Evolutionary conservation across 2,888 invertebrate species (phyloP).

Genomic region (Sphaerophoria rueppellii): DNA sequence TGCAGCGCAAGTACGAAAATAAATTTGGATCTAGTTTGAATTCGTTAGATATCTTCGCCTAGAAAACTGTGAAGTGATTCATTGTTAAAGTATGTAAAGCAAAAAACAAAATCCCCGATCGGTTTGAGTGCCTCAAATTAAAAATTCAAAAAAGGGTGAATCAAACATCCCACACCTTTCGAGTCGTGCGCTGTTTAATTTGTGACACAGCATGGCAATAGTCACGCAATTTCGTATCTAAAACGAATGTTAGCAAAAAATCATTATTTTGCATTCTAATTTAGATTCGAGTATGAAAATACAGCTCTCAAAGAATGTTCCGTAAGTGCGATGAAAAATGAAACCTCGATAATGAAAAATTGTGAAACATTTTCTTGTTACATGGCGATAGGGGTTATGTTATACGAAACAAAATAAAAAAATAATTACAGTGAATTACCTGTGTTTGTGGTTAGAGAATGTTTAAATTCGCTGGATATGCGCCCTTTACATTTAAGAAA

Average conservation of each 20-base stretch:
- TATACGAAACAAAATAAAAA: background rate
- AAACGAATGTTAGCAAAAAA: slow-evolving; percentile 21
- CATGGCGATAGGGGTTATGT: slow-evolving; percentile 35
- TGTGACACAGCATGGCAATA: slow-evolving; percentile 28
- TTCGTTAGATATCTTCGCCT: background rate
- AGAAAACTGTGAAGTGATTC: slow-evolving; percentile 40
- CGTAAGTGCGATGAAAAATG: background rate
- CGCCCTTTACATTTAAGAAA: background rate
- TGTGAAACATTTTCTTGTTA: slow-evolving; percentile 33
- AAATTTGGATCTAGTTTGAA: background rate
- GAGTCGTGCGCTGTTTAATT: slow-evolving; percentile 19
- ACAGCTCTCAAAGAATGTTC: background rate
- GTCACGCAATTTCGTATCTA: slow-evolving; percentile 60
- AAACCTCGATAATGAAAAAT: slow-evolving; percentile 57
- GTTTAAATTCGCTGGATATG: slow-evolving; percentile 18
- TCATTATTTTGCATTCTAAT: slow-evolving; percentile 42
- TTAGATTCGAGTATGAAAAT: background rate
- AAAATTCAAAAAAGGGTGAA: slow-evolving; percentile 51
- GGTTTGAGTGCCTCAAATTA: slow-evolving; percentile 51
- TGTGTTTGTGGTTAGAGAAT: slow-evolving; percentile 30
- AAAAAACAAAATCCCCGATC: slow-evolving; percentile 26
- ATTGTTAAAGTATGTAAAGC: slow-evolving; percentile 1
- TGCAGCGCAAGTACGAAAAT: slow-evolving; percentile 15
- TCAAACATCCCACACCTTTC: slow-evolving; percentile 37
- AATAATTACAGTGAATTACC: slow-evolving; percentile 60